Conservation (phyloP, 2,113 vertebrate species). For the Chionodraco myersi region DNA sequence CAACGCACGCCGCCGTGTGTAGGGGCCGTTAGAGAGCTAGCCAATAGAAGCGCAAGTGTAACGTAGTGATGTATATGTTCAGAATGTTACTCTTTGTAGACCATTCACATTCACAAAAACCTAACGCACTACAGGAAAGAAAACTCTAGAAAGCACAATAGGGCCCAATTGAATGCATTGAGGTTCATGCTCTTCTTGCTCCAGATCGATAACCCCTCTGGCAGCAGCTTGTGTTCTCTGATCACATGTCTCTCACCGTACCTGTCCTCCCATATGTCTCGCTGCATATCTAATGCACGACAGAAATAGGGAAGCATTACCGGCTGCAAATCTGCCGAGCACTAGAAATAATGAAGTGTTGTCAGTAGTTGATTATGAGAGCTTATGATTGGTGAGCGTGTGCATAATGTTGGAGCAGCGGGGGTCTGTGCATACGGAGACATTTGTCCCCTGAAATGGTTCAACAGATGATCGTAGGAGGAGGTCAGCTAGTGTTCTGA, state of each 20-base stretch:
- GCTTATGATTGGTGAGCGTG: conserved; percentile 7
- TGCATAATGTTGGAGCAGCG: background rate
- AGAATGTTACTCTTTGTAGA: no score
- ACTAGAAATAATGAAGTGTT: conserved; percentile 49
- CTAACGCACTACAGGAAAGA: no score
- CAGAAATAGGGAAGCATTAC: conserved; percentile 34
- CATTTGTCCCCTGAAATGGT: conserved; percentile 26
- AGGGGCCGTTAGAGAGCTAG: no score
- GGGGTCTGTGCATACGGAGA: background rate
- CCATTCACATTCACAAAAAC: no score
- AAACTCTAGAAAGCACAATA: no score
- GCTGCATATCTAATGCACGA: conserved; percentile 12
- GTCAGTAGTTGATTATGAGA: conserved; percentile 40
- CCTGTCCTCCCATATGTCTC: background rate
- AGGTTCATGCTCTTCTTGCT: background rate
- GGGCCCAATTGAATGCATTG: background rate
- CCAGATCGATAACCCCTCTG: background rate
- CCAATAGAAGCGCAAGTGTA: no score
- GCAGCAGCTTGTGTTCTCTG: background rate
- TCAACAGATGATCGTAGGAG: conserved; percentile 36
- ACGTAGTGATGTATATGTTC: no score
- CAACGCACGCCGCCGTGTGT: no score
- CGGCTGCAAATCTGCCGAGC: conserved; percentile 18
- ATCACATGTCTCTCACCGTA: conserved; percentile 12
- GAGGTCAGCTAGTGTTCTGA: background rate